Evolutionary conservation across 2,888 invertebrate genomes (phyloP).

Genomic region (Cephus pulcher): DNA sequence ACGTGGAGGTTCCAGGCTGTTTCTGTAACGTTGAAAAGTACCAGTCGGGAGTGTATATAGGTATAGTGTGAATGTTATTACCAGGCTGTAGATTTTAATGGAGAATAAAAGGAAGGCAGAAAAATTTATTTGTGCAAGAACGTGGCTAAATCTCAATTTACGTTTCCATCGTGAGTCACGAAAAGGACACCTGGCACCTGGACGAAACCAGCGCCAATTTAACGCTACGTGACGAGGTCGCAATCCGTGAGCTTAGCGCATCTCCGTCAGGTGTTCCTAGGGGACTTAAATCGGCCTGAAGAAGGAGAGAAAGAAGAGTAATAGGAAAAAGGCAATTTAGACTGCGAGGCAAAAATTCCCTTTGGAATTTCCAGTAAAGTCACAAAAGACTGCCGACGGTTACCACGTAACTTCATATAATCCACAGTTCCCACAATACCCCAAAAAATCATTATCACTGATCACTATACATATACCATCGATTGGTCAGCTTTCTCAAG

Average conservation of each 20-base stretch:
- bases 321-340: neutral
- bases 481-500: neutral
- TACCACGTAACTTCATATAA: neutral
- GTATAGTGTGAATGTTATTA: neutral
- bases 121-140: neutral
- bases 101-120: neutral
- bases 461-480: neutral
- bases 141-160: neutral
- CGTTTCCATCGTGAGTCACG: neutral
- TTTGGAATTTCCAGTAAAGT: neutral
- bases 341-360: neutral
- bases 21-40: neutral
- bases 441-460: neutral
- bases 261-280: slow-evolving; percentile 30
- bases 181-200: slow-evolving; percentile 16
- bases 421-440: neutral
- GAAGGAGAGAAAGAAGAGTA: neutral
- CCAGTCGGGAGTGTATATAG: neutral
- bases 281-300: neutral
- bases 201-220: slow-evolving; percentile 19
- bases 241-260: slow-evolving; percentile 27
- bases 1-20: neutral
- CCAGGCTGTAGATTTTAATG: neutral
- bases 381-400: neutral
- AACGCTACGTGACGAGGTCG: slow-evolving; percentile 32